Conservation (phyloP, 2,113 vertebrate genomes). For the Mohoua ochrocephala region DNA sequence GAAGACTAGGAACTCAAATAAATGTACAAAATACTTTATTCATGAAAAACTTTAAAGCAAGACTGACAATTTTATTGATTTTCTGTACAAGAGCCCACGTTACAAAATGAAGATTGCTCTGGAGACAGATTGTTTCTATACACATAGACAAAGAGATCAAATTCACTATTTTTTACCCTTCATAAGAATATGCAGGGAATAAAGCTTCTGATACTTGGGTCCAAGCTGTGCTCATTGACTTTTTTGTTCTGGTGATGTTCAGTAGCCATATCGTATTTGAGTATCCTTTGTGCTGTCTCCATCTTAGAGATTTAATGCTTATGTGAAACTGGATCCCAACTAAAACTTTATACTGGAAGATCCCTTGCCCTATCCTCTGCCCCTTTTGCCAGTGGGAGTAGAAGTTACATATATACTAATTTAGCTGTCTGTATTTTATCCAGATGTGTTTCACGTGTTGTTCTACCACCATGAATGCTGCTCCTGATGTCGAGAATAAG, state of each 20-base stretch:
- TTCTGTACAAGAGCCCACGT: accelerated
- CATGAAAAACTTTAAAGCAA: neutral
- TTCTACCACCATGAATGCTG: neutral
- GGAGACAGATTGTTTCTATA: neutral
- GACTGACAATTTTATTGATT: neutral
- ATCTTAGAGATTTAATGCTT: neutral
- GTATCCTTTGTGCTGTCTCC: neutral
- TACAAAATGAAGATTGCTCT: neutral
- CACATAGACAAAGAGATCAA: neutral
- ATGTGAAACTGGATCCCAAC: neutral
- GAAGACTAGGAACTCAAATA: neutral
- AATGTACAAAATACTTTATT: neutral
- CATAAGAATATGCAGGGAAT: neutral
- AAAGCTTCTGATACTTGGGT: neutral
- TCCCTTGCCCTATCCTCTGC: neutral
- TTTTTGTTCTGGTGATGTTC: neutral
- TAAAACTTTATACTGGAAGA: neutral
- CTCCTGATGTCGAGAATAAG: neutral
- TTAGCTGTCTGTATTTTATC: neutral
- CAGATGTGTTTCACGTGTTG: neutral
- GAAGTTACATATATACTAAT: neutral
- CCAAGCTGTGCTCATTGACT: neutral
- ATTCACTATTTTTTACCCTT: neutral
- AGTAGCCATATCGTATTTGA: neutral
- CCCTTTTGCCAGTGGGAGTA: neutral